Conservation (phyloP, 1,140 invertebrate species). For the Potamilus streckersoni region DNA sequence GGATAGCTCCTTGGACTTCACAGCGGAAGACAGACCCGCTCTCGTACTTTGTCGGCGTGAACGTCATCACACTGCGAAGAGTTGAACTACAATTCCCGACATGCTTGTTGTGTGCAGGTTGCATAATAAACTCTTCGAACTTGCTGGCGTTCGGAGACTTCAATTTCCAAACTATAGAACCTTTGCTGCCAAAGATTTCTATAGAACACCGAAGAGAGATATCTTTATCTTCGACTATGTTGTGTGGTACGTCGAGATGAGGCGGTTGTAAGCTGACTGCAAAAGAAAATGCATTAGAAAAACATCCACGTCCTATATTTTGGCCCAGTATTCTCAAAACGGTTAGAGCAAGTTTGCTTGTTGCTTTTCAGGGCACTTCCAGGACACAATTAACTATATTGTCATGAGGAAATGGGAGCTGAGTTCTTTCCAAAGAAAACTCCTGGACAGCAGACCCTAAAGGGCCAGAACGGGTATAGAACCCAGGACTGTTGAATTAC, state of each 20-base stretch:
- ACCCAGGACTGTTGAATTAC: no score
- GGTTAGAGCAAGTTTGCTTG: no score
- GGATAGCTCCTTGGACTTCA: conserved; percentile 2
- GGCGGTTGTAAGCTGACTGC: conserved; percentile 22
- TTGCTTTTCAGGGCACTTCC: no score
- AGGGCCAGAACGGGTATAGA: no score
- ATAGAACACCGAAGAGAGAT: conserved; percentile 10
- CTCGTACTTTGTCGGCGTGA: conserved; percentile 22
- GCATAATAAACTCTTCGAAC: conserved; percentile 21
- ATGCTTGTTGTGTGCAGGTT: neutral
- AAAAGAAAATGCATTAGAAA: neutral
- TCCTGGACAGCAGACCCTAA: no score
- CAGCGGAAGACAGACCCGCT: conserved; percentile 22
- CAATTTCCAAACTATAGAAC: conserved; percentile 20
- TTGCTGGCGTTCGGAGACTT: conserved; percentile 5
- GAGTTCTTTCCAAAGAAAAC: no score
- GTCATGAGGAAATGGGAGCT: no score
- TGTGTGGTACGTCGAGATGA: conserved; percentile 12
- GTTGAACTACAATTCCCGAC: conserved; percentile 13
- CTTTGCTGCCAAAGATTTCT: conserved; percentile 15
- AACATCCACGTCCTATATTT: no score
- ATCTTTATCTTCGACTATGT: conserved; percentile 19
- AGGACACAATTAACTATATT: no score
- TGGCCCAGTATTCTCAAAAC: no score
- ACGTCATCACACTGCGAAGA: conserved; percentile 20